Evolutionary conservation across 1,140 invertebrate genomes (phyloP), one percentile per base, ranked within the genome.

Genomic region (Bombus sylvicola): DNA sequence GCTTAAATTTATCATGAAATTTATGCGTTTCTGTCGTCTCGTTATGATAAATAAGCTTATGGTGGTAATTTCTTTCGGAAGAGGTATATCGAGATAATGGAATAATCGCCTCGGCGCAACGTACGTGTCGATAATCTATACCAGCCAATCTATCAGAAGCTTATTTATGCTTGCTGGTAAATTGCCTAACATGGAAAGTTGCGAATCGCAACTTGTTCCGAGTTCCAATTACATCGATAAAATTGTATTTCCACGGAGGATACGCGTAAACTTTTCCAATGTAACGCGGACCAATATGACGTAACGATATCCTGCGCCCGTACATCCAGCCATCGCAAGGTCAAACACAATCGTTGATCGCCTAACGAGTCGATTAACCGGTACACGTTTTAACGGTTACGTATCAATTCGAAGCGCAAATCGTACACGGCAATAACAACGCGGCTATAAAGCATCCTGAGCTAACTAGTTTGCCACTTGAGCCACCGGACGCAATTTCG

Each of bases 401-500:
- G 77, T 72, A 81, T 85, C 83, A 81, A 80, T 80, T 80, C 77
- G 68, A 72, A 81, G 39, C 83, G 66, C 66, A 71, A 81, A 62
- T 62, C 66, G 81, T 71, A 57, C 71, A 62, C 78, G 87, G 80
- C 81, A 79, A 81, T 89, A 89, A 86, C 76, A 87, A 85, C 79
- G 59, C 34, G 64, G 53, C 53, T 47, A 72, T 71, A 72, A 89
- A 74, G 75, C 85, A 75, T 71, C 77, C 81, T 73, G 69, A 83
- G 84, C 71, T 81, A 85, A 85, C 79, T 81, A 85, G 84, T 89
- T 87, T 81, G 84, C 69, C 78, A 81, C 85, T 87, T 89, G 85
- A 89, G 78, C 85, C 84, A 88, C 81, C 85, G 88, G 78, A 90
- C 82, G 81, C 88, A 88, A 91, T 91, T 86, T 90, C 83, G 87